Evolutionary conservation across 2,113 vertebrate species (phyloP).

Genomic region (Caracal caracal): DNA sequence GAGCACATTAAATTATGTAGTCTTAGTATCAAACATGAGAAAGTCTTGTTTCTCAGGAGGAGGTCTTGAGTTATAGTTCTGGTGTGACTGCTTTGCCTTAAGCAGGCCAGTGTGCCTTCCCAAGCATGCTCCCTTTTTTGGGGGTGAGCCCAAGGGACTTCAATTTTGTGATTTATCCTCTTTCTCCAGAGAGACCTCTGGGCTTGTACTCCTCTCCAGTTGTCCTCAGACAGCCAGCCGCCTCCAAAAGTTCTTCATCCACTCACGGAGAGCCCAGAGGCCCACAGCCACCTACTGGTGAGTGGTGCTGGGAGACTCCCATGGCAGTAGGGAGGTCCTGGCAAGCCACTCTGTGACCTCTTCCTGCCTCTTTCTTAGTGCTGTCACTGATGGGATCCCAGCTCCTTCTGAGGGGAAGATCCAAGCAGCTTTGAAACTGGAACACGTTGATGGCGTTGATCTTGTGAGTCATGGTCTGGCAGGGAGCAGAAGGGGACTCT

Average conservation of each 20-base stretch:
- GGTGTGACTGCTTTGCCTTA: not conserved
- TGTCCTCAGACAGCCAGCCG: conserved; percentile 77
- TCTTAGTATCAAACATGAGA: not conserved
- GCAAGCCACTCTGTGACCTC: not conserved
- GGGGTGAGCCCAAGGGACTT: not conserved
- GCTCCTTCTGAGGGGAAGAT: conserved; percentile 78
- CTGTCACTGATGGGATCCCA: conserved; percentile 80
- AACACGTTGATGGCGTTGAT: conserved; percentile 54
- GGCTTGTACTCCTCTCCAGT: conserved; percentile 86
- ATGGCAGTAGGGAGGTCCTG: not conserved
- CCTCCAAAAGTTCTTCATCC: conserved; percentile 82
- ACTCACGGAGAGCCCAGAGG: conserved; percentile 57
- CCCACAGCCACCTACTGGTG: conserved; percentile 82
- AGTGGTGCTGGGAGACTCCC: conserved; percentile 21
- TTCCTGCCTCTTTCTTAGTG: conserved; percentile 65
- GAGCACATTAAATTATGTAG: not conserved
- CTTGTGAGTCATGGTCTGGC: conserved; percentile 75
- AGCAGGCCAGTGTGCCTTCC: not conserved
- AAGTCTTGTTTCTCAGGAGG: not conserved
- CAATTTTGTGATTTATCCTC: not conserved
- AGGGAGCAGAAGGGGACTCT: not conserved
- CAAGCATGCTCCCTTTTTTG: not conserved
- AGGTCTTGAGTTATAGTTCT: not conserved
- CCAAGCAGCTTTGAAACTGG: conserved; percentile 72
- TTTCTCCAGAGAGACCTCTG: conserved; percentile 84